These are phyloP conservation scores for Epizoanthus illoricatus DNA, from an alignment of 92 coral and sea anemone species.

Conservation along the genomic window DNA sequence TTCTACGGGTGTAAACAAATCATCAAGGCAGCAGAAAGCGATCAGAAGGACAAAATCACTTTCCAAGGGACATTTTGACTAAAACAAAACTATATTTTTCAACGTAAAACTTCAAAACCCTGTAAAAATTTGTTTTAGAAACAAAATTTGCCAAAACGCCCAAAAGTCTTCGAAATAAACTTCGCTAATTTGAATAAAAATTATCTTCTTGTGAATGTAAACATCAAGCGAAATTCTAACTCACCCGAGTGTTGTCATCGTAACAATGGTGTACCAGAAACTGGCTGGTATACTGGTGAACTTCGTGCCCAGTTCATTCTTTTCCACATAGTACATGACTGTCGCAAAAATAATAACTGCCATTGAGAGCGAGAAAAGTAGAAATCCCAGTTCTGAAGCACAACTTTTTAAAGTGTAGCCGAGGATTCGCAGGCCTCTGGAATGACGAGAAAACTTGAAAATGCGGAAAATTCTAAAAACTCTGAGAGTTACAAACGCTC, in stretches of 20 bases:
- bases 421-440: slow-evolving; percentile 95
- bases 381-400: slow-evolving; percentile 96
- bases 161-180: slow-evolving; percentile 38
- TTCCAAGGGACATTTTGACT: neutral
- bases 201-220: slow-evolving; percentile 54
- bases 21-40: slow-evolving; percentile 7
- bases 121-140: neutral
- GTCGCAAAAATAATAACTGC: slow-evolving; percentile 98
- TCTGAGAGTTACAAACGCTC: slow-evolving; percentile 98
- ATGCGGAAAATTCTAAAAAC: slow-evolving; percentile 99
- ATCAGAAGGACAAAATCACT: slow-evolving; percentile 14
- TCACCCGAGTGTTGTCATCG: slow-evolving; percentile 99
- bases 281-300: slow-evolving; percentile 97
- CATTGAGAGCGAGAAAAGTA: slow-evolving; percentile 96
- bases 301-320: slow-evolving; percentile 71
- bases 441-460: slow-evolving; percentile 99
- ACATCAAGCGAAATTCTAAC: slow-evolving; percentile 53
- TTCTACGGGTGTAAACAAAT: slow-evolving; percentile 42
- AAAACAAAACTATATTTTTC: neutral
- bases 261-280: slow-evolving; percentile 98
- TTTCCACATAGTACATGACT: slow-evolving; percentile 97
- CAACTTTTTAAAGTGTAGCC: slow-evolving; percentile 97
- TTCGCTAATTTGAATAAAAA: slow-evolving; percentile 54
- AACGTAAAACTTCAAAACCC: neutral
- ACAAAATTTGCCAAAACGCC: slow-evolving; percentile 21